phyloP scores from a whole-genome alignment of 2,797 vertebrate genomes.

The Poecilia gillii region DNA sequence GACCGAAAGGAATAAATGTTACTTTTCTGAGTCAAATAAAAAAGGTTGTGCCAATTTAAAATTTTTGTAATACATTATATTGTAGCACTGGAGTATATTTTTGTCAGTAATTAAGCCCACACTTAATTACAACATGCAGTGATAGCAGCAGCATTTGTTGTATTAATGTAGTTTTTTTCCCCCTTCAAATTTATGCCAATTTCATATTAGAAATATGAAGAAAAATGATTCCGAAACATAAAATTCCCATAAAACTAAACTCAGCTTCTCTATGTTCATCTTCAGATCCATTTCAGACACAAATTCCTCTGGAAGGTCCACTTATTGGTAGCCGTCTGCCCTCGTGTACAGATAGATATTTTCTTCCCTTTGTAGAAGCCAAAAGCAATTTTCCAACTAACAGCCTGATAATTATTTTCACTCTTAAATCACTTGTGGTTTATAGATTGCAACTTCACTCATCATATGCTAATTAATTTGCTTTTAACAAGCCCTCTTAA shows the following conservation, averaged over 20 bases:
- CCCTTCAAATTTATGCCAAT: background rate
- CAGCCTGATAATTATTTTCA: conserved; percentile 1
- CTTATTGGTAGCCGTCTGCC: background rate
- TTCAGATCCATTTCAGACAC: background rate
- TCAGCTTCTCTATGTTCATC: background rate
- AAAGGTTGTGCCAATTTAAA: background rate
- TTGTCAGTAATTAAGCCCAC: background rate
- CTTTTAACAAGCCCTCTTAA: background rate
- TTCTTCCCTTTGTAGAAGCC: background rate
- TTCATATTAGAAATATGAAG: background rate
- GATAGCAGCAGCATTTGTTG: background rate
- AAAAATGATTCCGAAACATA: background rate
- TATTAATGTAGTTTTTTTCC: background rate
- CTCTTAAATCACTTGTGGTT: conserved; percentile 4
- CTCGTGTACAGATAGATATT: background rate
- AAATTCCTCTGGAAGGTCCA: background rate
- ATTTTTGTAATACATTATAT: background rate
- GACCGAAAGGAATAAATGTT: no score
- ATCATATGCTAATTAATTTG: conserved; percentile 1
- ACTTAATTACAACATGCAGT: background rate
- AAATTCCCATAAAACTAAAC: background rate
- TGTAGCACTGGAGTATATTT: background rate
- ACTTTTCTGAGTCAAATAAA: no score
- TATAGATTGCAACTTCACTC: conserved; percentile 3
- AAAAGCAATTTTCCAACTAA: background rate